Percentiles rank a stretch among this genome's conserved stretches.
These are phyloP conservation scores for Sesamia inferens DNA, from an alignment of 2,888 invertebrate genomes.

Conservation along the genomic window DNA sequence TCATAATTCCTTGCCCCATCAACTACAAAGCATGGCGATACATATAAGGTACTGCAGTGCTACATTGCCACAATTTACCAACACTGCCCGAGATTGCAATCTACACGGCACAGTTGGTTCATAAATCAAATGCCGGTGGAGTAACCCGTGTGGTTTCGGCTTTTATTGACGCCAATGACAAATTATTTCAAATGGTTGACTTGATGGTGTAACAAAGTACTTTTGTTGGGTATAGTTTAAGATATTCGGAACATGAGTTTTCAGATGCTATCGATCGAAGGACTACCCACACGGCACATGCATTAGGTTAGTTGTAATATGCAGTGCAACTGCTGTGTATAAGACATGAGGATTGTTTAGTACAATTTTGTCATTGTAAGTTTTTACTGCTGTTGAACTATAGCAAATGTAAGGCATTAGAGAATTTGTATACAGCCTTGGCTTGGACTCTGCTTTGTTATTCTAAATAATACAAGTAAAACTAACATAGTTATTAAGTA, in stretches of 20 bases:
- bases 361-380: not conserved
- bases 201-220: conserved; percentile 59
- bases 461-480: conserved; percentile 8
- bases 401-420: not conserved
- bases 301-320: conserved; percentile 2
- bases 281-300: conserved; percentile 9
- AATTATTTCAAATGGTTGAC: conserved; percentile 68
- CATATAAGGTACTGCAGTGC: conserved; percentile 47
- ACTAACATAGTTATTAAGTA: conserved; percentile 1
- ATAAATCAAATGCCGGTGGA: conserved; percentile 75
- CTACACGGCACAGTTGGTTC: conserved; percentile 65
- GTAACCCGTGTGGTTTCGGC: conserved; percentile 68
- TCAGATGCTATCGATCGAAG: conserved; percentile 31
- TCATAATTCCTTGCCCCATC: conserved; percentile 36
- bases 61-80: conserved; percentile 60
- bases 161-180: conserved; percentile 69
- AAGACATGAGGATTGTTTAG: not conserved
- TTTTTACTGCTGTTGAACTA: not conserved
- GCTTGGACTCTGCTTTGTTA: conserved; percentile 13
- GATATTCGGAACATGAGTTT: conserved; percentile 49
- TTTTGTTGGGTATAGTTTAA: conserved; percentile 40
- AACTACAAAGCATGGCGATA: conserved; percentile 40
- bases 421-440: conserved; percentile 30
- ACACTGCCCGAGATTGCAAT: conserved; percentile 67
- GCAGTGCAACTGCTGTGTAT: conserved; percentile 3